These are phyloP conservation scores for Strigamia maritima DNA, from an alignment of 2,888 invertebrate species.

Conservation along the genomic window DNA sequence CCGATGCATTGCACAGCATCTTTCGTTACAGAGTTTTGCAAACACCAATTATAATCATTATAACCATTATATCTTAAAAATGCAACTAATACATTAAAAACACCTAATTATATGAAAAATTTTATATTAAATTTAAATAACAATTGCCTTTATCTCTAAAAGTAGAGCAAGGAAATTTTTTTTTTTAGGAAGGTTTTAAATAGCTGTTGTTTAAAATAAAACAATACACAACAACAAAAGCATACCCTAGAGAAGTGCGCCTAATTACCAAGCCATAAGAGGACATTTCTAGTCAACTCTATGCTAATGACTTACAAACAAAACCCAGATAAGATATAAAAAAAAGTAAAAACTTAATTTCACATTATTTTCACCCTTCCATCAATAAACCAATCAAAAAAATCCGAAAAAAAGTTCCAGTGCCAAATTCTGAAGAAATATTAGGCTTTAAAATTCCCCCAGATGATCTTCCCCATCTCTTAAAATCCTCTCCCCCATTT, in stretches of 20 bases:
- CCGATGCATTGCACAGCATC: too few relatives aligned
- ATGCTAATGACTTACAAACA: background rate
- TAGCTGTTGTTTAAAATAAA: background rate
- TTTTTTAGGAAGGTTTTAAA: background rate
- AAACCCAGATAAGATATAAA: background rate
- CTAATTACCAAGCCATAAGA: background rate
- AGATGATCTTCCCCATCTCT: slow-evolving; percentile 1
- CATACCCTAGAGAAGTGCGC: background rate
- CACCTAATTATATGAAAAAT: background rate
- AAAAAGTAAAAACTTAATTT: background rate
- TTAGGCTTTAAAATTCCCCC: background rate
- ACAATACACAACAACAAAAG: background rate
- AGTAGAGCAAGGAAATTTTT: background rate
- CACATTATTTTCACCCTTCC: background rate
- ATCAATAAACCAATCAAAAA: background rate
- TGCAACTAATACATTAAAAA: too few relatives aligned
- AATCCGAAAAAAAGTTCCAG: background rate
- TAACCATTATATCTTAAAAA: too few relatives aligned
- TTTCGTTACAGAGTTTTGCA: too few relatives aligned
- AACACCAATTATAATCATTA: too few relatives aligned
- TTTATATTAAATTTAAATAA: background rate
- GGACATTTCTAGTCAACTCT: background rate
- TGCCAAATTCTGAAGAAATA: background rate
- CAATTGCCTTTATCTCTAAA: background rate
- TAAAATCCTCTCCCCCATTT: slow-evolving; percentile 19